Evolutionary conservation across 2,888 invertebrate species (phyloP).

Genomic region (Pristionchus japonicus): DNA sequence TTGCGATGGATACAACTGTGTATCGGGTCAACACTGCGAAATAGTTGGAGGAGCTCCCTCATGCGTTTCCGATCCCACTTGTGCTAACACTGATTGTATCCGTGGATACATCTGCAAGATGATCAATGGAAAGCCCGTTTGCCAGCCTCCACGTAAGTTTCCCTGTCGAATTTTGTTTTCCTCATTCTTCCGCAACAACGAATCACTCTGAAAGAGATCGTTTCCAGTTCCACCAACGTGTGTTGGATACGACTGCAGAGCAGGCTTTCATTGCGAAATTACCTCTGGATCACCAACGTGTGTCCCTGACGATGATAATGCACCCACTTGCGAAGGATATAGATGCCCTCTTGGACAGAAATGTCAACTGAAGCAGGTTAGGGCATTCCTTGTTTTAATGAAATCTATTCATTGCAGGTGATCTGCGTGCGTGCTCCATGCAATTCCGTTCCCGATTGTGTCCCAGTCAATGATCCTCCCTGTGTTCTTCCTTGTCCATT

Average conservation of each 20-base stretch:
- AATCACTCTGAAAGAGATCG: no score
- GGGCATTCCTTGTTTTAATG: not conserved
- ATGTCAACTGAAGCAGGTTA: not conserved
- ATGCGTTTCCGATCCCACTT: not conserved
- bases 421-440: conserved; percentile 37
- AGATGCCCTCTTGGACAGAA: not conserved
- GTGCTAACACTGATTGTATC: not conserved
- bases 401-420: not conserved
- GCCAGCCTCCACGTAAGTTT: no score
- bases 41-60: not conserved
- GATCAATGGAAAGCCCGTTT: not conserved
- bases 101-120: not conserved
- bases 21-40: not conserved
- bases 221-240: no score
- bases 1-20: not conserved
- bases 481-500: not conserved
- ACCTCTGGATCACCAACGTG: no score
- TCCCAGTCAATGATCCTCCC: not conserved
- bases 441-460: conserved; percentile 23
- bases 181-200: no score
- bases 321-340: not conserved
- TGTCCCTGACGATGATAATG: not conserved
- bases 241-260: no score
- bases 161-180: no score
- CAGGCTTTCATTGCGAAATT: no score